These are phyloP conservation scores for Molossus molossus DNA, from an alignment of 2,797 vertebrate genomes.

Conservation along the genomic window DNA sequence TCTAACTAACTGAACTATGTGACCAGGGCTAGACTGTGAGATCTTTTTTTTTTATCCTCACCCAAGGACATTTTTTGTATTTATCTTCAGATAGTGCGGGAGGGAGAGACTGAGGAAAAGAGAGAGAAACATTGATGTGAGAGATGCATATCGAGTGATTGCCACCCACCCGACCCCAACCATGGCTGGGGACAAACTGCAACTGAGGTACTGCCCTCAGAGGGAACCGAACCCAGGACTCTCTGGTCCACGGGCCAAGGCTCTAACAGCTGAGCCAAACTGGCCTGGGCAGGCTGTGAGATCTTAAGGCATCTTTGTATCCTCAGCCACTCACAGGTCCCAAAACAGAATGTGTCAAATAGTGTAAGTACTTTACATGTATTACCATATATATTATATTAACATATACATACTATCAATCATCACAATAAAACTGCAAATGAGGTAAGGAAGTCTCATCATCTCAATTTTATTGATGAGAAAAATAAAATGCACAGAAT, in stretches of 20 bases:
- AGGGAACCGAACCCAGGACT: too few relatives aligned
- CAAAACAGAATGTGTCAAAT: not conserved
- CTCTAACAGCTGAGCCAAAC: not conserved
- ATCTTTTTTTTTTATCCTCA: not conserved
- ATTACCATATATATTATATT: not conserved
- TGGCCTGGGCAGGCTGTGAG: not conserved
- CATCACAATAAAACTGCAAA: constrained; percentile 57
- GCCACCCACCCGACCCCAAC: too few relatives aligned
- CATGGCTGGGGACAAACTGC: too few relatives aligned
- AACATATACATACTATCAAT: constrained; percentile 6
- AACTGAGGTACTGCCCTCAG: too few relatives aligned
- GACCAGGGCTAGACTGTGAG: not conserved
- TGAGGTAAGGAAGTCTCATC: constrained; percentile 27
- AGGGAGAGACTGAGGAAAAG: too few relatives aligned
- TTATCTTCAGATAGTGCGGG: too few relatives aligned
- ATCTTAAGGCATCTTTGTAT: constrained; percentile 1
- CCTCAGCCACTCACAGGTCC: not conserved
- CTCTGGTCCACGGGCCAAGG: not conserved
- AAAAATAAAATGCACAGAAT: constrained; percentile 39
- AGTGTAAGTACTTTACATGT: not conserved
- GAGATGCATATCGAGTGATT: too few relatives aligned
- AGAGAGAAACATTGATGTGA: too few relatives aligned
- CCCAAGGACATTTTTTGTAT: too few relatives aligned
- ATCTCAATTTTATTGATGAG: constrained; percentile 45
- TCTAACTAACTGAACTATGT: not conserved